These are phyloP conservation scores for Cinclus cinclus DNA, from an alignment of 2,113 vertebrate species.

Conservation along the genomic window DNA sequence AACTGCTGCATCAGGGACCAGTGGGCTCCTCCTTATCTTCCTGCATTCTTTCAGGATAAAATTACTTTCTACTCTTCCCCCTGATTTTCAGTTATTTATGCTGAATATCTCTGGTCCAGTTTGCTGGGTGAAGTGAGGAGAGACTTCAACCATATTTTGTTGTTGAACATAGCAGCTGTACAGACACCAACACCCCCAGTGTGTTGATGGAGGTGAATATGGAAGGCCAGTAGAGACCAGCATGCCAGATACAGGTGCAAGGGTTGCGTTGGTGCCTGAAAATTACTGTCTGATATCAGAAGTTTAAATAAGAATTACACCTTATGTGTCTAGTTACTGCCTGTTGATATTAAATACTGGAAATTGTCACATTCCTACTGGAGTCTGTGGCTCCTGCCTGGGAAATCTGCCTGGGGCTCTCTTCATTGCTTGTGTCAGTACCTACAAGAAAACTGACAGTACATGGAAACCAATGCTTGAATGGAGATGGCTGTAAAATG, in stretches of 20 bases:
- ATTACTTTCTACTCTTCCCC: background rate
- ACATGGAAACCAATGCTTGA: background rate
- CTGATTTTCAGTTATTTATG: background rate
- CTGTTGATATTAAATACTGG: background rate
- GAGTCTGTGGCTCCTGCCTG: background rate
- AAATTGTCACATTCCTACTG: fast-evolving
- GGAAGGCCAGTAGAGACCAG: background rate
- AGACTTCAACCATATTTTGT: background rate
- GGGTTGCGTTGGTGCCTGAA: background rate
- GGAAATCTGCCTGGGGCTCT: background rate
- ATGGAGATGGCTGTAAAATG: background rate
- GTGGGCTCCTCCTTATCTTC: background rate
- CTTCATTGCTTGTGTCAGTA: background rate
- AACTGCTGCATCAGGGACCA: background rate
- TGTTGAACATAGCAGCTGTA: fast-evolving
- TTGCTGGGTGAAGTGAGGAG: background rate
- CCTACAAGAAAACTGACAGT: background rate
- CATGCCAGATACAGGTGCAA: fast-evolving
- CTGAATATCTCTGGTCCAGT: background rate
- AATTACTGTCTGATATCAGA: background rate
- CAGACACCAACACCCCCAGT: too few relatives aligned
- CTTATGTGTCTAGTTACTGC: background rate
- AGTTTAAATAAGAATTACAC: background rate
- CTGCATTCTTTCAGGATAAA: background rate
- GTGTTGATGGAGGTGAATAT: background rate